phyloP scores from a whole-genome alignment of 2,888 invertebrate genomes.

The Drosophila rubida region DNA sequence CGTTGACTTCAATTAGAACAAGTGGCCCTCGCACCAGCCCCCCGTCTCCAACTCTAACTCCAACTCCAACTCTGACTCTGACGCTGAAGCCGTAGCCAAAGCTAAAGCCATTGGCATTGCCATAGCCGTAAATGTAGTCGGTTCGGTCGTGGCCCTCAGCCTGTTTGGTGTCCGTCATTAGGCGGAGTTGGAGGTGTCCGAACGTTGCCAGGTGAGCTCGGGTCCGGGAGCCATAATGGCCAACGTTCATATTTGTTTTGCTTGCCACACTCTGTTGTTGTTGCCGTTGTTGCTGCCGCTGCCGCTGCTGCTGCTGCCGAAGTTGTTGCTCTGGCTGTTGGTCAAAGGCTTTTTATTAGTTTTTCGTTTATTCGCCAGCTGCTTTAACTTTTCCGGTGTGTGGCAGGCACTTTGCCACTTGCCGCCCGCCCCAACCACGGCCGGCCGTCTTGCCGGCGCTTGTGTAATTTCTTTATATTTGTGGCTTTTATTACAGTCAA shows the following conservation, averaged over 20 bases:
- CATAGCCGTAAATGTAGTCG: neutral
- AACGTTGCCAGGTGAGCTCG: slow-evolving; percentile 34
- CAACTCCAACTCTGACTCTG: neutral
- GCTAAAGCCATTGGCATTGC: too few relatives aligned
- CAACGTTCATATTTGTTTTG: slow-evolving; percentile 38
- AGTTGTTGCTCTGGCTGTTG: slow-evolving; percentile 37
- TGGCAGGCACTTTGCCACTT: slow-evolving; percentile 29
- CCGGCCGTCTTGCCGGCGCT: slow-evolving; percentile 11
- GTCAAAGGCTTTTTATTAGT: slow-evolving; percentile 80
- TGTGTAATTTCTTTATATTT: slow-evolving; percentile 81
- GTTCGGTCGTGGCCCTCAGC: slow-evolving; percentile 4
- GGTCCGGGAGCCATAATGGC: slow-evolving; percentile 38
- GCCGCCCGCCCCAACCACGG: neutral
- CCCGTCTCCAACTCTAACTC: neutral
- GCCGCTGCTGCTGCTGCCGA: slow-evolving; percentile 24
- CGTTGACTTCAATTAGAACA: slow-evolving; percentile 73
- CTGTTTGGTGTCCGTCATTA: slow-evolving; percentile 33
- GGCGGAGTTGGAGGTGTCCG: slow-evolving; percentile 4
- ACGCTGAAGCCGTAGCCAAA: slow-evolving; percentile 5
- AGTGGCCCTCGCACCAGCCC: slow-evolving; percentile 40
- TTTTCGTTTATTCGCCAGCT: slow-evolving; percentile 77
- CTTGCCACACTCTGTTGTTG: slow-evolving; percentile 19
- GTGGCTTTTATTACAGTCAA: slow-evolving; percentile 72
- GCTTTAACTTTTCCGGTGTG: slow-evolving; percentile 74
- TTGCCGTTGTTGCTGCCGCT: slow-evolving; percentile 11